phyloP scores from a whole-genome alignment of 2,888 invertebrate genomes.

The Clostera curtula region DNA sequence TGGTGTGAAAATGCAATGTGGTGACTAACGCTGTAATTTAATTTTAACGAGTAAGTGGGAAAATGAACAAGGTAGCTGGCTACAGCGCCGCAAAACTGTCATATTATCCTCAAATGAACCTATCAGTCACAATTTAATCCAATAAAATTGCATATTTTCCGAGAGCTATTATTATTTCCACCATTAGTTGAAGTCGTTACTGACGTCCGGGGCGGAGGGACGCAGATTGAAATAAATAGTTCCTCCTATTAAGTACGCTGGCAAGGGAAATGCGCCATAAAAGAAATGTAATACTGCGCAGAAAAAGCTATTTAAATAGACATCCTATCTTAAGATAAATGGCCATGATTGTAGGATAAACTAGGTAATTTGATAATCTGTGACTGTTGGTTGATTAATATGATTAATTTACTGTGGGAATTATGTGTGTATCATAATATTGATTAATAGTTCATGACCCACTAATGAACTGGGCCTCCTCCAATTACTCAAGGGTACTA shows the following conservation, averaged over 20 bases:
- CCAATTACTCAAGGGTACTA: too few relatives aligned
- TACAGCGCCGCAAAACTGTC: neutral
- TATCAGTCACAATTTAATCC: conserved; percentile 3
- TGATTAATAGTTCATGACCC: too few relatives aligned
- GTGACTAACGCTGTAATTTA: too few relatives aligned
- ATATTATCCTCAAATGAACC: neutral
- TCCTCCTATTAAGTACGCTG: conserved; percentile 38
- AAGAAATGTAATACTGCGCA: conserved; percentile 25
- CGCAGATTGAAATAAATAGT: conserved; percentile 66
- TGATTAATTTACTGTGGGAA: too few relatives aligned
- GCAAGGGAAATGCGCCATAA: conserved; percentile 29
- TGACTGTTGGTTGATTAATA: too few relatives aligned
- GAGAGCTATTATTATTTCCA: conserved; percentile 36
- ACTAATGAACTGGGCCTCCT: too few relatives aligned
- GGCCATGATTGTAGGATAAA: too few relatives aligned
- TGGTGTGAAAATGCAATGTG: too few relatives aligned
- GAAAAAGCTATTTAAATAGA: conserved; percentile 5
- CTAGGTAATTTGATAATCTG: too few relatives aligned
- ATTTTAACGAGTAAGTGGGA: too few relatives aligned
- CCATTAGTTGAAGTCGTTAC: conserved; percentile 48
- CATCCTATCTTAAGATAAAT: neutral
- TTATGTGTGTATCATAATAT: too few relatives aligned
- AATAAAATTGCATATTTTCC: conserved; percentile 17
- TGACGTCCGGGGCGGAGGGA: conserved; percentile 44
- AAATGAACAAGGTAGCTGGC: too few relatives aligned